These are phyloP conservation scores for Bedellia somnulentella DNA, from an alignment of 2,888 invertebrate species.

Conservation along the genomic window DNA sequence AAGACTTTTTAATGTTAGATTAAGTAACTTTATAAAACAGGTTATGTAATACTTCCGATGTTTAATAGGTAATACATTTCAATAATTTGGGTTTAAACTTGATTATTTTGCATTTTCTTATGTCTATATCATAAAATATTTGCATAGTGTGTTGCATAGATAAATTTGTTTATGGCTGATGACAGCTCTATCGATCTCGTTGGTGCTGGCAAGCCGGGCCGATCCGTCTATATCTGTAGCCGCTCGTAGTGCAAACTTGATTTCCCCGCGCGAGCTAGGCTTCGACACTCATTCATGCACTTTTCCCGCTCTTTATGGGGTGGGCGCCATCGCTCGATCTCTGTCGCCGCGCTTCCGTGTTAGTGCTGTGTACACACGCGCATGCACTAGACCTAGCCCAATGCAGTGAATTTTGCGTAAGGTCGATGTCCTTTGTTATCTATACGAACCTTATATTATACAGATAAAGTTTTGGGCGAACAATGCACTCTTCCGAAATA, in stretches of 20 bases:
- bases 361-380: constrained; percentile 46
- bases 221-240: constrained; percentile 35
- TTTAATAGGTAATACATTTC: too few species aligned
- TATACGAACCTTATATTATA: constrained; percentile 16
- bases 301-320: constrained; percentile 41
- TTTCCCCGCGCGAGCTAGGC: constrained; percentile 57
- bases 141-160: too few species aligned
- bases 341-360: constrained; percentile 42
- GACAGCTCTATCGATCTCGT: constrained; percentile 36
- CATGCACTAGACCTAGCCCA: constrained; percentile 60
- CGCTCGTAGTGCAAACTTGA: constrained; percentile 53
- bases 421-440: constrained; percentile 45
- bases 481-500: too few species aligned
- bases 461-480: too few species aligned
- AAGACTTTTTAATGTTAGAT: too few species aligned
- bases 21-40: too few species aligned
- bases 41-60: too few species aligned
- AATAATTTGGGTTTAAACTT: too few species aligned
- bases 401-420: constrained; percentile 63
- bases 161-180: too few species aligned
- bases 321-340: constrained; percentile 33
- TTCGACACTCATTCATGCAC: constrained; percentile 58
- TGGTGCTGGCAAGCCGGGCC: constrained; percentile 12
- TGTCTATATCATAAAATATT: too few species aligned
- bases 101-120: too few species aligned